Conservation (phyloP, 2,888 invertebrate species). For the Ernsta delagoae region DNA sequence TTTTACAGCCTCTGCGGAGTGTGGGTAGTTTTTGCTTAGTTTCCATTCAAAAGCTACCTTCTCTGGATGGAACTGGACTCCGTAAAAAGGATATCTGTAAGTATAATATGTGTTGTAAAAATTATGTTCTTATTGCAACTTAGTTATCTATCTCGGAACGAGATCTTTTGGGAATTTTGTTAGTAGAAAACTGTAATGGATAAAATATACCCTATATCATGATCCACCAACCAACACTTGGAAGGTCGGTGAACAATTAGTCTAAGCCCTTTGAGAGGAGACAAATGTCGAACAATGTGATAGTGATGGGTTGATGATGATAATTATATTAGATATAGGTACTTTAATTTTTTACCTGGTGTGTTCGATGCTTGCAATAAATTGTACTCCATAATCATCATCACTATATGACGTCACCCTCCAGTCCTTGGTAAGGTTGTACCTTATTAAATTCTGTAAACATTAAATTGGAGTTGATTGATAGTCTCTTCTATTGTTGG, state of each 20-base stretch:
- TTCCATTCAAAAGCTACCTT: slow-evolving; percentile 93
- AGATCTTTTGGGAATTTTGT: too few species aligned
- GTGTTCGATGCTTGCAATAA: slow-evolving; percentile 92
- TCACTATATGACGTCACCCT: slow-evolving; percentile 88
- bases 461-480: background rate
- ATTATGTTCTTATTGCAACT: too few species aligned
- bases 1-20: slow-evolving; percentile 85
- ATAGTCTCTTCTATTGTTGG: background rate
- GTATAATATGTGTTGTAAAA: too few species aligned
- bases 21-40: slow-evolving; percentile 85
- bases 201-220: too few species aligned
- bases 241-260: too few species aligned
- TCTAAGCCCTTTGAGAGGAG: too few species aligned
- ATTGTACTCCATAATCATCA: slow-evolving; percentile 87
- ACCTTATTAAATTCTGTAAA: slow-evolving; percentile 67
- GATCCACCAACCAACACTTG: too few species aligned
- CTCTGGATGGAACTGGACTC: slow-evolving; percentile 96
- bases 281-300: too few species aligned
- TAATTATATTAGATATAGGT: too few species aligned
- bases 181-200: too few species aligned
- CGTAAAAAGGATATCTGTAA: slow-evolving; percentile 91
- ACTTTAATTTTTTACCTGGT: slow-evolving; percentile 74
- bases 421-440: slow-evolving; percentile 87
- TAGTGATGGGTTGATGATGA: too few species aligned
- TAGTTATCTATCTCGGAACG: too few species aligned